Percentiles rank a stretch among this genome's conserved stretches.
Conservation (phyloP, 2,113 vertebrate species). For the Solea solea region DNA sequence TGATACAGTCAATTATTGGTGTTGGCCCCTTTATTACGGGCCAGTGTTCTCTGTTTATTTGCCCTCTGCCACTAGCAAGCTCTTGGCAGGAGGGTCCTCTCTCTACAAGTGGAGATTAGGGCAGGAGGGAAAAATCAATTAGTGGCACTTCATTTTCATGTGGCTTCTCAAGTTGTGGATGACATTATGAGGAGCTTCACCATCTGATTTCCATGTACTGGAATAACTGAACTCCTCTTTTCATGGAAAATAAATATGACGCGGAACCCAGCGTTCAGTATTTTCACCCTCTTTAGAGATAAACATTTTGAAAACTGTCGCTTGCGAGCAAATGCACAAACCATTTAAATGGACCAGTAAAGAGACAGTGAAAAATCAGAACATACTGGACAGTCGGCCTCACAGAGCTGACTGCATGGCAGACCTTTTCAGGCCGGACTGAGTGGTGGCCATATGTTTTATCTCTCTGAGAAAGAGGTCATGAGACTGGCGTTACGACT, state of each 20-base stretch:
- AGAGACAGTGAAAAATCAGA: conserved; percentile 7
- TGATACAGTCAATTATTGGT: conserved; percentile 60
- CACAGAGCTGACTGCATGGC: conserved; percentile 16
- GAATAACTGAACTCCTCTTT: conserved; percentile 4
- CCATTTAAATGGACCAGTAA: background rate
- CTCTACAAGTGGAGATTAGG: conserved; percentile 63
- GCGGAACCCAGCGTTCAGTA: background rate
- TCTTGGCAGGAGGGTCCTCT: conserved; percentile 64
- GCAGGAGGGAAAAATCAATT: conserved; percentile 47
- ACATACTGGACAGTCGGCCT: conserved; percentile 1
- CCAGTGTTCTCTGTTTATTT: conserved; percentile 48
- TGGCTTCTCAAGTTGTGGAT: conserved; percentile 40
- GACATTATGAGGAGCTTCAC: conserved; percentile 21
- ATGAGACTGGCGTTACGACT: conserved; percentile 74
- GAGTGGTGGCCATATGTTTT: conserved; percentile 64
- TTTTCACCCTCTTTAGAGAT: background rate
- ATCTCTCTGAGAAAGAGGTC: conserved; percentile 65
- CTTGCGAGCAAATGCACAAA: too few species aligned
- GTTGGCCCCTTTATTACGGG: conserved; percentile 51
- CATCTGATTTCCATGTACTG: conserved; percentile 30
- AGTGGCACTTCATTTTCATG: conserved; percentile 45
- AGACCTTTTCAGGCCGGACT: conserved; percentile 51
- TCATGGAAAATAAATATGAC: background rate
- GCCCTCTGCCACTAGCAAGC: conserved; percentile 38
- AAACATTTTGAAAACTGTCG: background rate